A percentile compares a stretch with the other conserved stretches of the same genome.
phyloP scores from a whole-genome alignment of 1,140 invertebrate genomes.

The Procambarus virginalis region DNA sequence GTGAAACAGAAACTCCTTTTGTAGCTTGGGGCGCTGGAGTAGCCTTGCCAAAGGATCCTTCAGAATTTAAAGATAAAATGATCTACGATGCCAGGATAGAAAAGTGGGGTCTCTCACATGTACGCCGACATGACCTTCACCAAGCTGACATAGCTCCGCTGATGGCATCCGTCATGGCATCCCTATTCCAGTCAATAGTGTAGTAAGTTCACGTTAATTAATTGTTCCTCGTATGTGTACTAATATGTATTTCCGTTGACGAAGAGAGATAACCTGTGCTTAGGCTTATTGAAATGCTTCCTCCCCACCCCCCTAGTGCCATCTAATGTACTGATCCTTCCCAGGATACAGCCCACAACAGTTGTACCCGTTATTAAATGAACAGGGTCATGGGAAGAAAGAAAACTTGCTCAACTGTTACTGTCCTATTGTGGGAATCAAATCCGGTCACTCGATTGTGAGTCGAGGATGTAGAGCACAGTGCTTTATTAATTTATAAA shows the following conservation, averaged over 20 bases:
- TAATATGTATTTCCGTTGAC: neutral
- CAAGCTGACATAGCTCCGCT: slow-evolving; percentile 94
- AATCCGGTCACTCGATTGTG: too few species aligned
- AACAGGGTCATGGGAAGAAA: too few species aligned
- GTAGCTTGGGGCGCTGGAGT: slow-evolving; percentile 95
- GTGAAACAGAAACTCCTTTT: slow-evolving; percentile 96
- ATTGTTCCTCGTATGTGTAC: neutral
- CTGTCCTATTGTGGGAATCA: too few species aligned
- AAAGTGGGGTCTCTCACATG: slow-evolving; percentile 50
- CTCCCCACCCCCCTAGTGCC: too few species aligned
- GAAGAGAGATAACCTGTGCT: too few species aligned
- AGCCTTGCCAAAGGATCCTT: slow-evolving; percentile 61
- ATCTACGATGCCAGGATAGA: slow-evolving; percentile 55
- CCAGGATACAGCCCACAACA: too few species aligned
- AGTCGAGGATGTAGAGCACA: too few species aligned
- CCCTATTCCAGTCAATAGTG: slow-evolving; percentile 91
- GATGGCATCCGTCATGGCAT: slow-evolving; percentile 90
- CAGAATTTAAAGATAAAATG: slow-evolving; percentile 62
- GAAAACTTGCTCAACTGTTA: too few species aligned
- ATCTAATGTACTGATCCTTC: too few species aligned
- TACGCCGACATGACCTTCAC: slow-evolving; percentile 79
- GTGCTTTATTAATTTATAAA: too few species aligned
- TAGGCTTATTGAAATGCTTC: too few species aligned
- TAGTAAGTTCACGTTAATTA: slow-evolving; percentile 78
- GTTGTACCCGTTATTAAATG: too few species aligned